Evolutionary conservation across 2,113 vertebrate species (phyloP), one percentile per base, ranked within the genome.

Genomic region (Stercorarius parasiticus): DNA sequence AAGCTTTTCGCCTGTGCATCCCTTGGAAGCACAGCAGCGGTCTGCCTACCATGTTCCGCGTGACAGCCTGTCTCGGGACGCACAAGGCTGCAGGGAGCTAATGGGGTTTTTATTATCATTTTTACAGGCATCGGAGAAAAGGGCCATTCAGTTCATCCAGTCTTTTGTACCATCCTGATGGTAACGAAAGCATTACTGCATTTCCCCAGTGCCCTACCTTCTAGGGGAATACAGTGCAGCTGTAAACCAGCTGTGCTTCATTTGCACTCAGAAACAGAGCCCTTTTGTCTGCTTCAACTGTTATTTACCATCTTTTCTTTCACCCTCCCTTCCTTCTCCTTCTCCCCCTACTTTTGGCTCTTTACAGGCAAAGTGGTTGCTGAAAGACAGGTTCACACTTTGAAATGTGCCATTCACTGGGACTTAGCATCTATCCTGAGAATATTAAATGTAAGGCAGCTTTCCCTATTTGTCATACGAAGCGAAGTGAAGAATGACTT

Each of bases 231-330:
- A 91, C 88, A 95, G 92, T 74, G 73, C 94, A 98, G 96, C 93
- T 98, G 97, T 97, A 97, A 97, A 94, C 80, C 98, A 98, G 97
- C 97, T 98, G 98, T 97, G 89, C 95, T 98, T 98, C 94, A 97
- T 98, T 98, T 97, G 64, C 50, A 62, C 88, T 95, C 88, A 90
- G 89, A 95, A 98, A 98, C 97, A 98, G 97, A 97, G 92, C 36
- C 64, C 92, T 97, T 98, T 98, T 98, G 97, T 98, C 97, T 97
- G 65, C 45, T 96, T 93, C 88, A 94, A 80, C 84, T 82, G 53
- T 88, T 94, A 86, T 94, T 91, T 94, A 36, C 64, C 87, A 79
- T 81, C 69, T 85, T 91, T 85, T 92, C 81, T 95, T 97, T 96
- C 71, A 40, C 47, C 20, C 20, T 50, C 83, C n/a, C 52, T 89